Base-by-base conservation (phyloP, 2,888 invertebrate genomes). In the Chrysopilus asiliformis region DNA sequence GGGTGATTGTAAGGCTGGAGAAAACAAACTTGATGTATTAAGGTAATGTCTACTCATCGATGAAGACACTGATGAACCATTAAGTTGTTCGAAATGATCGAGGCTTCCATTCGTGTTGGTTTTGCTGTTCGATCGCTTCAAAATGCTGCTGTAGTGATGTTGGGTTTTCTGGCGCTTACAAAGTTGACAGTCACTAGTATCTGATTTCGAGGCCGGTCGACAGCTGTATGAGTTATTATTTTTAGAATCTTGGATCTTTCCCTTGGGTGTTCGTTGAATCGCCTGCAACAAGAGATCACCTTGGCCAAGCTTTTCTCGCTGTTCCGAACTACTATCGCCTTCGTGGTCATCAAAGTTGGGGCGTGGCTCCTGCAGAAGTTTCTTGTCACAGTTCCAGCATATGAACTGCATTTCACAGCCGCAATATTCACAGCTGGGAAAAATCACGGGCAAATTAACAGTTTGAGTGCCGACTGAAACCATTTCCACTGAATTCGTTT, bases 251-350 rank as follows among this genome's bases (percentile, higher is more conserved):
- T 66, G 64, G 43, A 59, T 50, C 49, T 53, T 53, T 33, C 62
- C 60, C 44, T 57, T 59, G 44, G 63, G 67, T 36, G 68, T 65
- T 19, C 70, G 58, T 49, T 72, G 60, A 43, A 72, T 71, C 36
- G 72, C 72, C 43, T 70, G 69, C 36, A 72, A 51, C 40, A 72
- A 47, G 34, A 68, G 55, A 47, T 72, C 70, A 12, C 68, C 70
- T 46, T 68, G 69, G 50, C 65, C 68, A 24, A 58, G 50, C 19
- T 60, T 58, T 27, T 53, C 51, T 39, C 12, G 4, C 3, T 22
- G 14, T 43, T 50, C 49, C 29, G 40, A 42, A 37, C 37, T 36
- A 22, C 10, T 8, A 14, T 33, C 2, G n/a, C 4, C 2, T 19
- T 31, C 9, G 4, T 26, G 19, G 16, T 26, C 10, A 7, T 19